Evolutionary conservation across 2,888 invertebrate genomes (phyloP).

Genomic region (Sminthurides aquaticus): DNA sequence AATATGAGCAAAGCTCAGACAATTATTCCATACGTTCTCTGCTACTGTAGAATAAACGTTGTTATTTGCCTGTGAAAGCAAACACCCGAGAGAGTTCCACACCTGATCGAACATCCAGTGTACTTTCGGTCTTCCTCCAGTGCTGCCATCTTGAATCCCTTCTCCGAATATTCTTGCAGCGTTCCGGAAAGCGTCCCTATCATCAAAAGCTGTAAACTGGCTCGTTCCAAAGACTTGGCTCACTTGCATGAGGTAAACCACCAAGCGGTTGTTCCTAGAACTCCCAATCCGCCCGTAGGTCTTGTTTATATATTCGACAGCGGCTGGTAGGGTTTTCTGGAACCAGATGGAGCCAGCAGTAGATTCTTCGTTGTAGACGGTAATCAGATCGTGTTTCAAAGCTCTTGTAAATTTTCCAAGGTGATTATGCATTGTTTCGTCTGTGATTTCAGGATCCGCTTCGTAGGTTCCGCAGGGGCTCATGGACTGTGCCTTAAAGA

Average conservation of each 20-base stretch:
- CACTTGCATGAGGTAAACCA: not conserved
- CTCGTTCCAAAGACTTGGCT: not conserved
- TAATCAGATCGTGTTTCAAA: not conserved
- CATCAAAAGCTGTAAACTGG: not conserved
- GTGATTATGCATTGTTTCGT: not conserved
- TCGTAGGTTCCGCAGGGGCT: not conserved
- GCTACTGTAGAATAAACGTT: not conserved
- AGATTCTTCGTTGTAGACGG: not conserved
- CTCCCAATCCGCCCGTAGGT: not conserved
- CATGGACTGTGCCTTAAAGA: not conserved
- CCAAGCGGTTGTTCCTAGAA: not conserved
- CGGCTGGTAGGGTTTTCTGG: not conserved
- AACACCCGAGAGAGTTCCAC: not conserved
- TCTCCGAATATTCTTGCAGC: not conserved
- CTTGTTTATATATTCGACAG: not conserved
- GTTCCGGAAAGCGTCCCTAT: not conserved
- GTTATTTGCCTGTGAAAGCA: not conserved
- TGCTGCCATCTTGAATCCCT: not conserved
- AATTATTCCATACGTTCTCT: not conserved
- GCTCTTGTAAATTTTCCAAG: not conserved
- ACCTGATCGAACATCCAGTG: not conserved
- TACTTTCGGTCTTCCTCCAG: not conserved
- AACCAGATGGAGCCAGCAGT: not conserved
- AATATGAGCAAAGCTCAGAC: not conserved
- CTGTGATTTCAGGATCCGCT: not conserved